phyloP scores from a whole-genome alignment of 2,888 invertebrate species.

The Ceramica pisi region DNA sequence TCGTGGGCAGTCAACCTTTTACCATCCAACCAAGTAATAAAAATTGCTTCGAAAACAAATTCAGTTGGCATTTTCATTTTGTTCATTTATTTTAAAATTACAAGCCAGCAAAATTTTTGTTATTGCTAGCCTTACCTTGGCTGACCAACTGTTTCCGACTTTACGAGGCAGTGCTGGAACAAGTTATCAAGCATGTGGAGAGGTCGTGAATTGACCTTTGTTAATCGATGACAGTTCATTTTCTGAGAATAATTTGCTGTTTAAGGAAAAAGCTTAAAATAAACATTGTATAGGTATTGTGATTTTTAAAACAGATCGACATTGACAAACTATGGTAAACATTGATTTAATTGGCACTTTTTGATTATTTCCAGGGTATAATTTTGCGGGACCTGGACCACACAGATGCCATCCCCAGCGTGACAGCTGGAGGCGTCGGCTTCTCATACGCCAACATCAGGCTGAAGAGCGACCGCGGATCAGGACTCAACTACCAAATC shows the following conservation, averaged over 20 bases:
- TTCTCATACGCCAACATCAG: slow-evolving; percentile 85
- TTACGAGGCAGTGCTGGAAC: not conserved
- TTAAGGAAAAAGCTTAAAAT: not conserved
- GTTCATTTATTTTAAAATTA: not conserved
- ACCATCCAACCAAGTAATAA: not conserved
- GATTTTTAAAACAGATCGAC: not conserved
- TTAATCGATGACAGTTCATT: not conserved
- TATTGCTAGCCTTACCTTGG: not conserved
- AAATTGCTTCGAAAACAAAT: not conserved
- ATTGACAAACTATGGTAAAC: too few species aligned
- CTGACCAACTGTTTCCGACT: not conserved
- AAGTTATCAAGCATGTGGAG: not conserved
- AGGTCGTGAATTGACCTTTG: not conserved
- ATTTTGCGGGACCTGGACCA: slow-evolving; percentile 86
- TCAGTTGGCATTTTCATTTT: not conserved
- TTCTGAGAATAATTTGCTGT: not conserved
- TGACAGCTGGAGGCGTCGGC: slow-evolving; percentile 87
- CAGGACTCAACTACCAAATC: slow-evolving; percentile 86
- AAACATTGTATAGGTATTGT: not conserved
- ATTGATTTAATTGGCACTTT: slow-evolving; percentile 11
- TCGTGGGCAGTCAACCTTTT: not conserved
- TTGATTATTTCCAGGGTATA: slow-evolving; percentile 81
- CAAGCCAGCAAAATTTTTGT: not conserved
- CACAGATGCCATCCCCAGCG: slow-evolving; percentile 79
- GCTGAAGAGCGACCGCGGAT: slow-evolving; percentile 85